phyloP scores from a whole-genome alignment of 2,797 vertebrate species.

The Pangasius sanitwongsei region DNA sequence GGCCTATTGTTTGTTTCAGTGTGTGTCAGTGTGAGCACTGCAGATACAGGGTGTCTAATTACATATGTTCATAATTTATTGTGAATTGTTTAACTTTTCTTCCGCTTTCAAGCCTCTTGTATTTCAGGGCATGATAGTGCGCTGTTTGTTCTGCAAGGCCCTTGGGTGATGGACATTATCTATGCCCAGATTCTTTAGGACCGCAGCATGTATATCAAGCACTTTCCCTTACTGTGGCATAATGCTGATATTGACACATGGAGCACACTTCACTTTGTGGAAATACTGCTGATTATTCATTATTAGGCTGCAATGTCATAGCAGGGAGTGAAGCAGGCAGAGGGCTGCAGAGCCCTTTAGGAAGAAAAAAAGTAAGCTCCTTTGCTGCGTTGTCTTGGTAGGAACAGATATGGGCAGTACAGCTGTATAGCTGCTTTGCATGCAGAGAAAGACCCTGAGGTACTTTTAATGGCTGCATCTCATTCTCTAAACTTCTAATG shows the following conservation, averaged over 20 bases:
- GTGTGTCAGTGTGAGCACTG: background rate
- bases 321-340: background rate
- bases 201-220: background rate
- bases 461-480: background rate
- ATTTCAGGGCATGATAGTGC: background rate
- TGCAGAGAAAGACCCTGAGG: background rate
- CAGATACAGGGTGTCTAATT: background rate
- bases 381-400: background rate
- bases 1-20: background rate
- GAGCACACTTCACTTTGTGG: background rate
- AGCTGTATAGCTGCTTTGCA: constrained; percentile 1
- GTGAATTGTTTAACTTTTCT: background rate
- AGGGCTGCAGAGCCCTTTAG: background rate
- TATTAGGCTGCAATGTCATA: background rate
- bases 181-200: background rate
- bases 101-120: background rate
- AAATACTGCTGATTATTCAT: background rate
- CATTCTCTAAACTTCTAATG: background rate
- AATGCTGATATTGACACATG: background rate
- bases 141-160: background rate
- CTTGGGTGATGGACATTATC: background rate
- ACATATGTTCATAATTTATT: background rate
- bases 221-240: background rate
- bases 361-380: background rate
- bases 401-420: background rate